Base-by-base conservation (phyloP, 2,888 invertebrate genomes). In the Coelogynopora nodosa region DNA sequence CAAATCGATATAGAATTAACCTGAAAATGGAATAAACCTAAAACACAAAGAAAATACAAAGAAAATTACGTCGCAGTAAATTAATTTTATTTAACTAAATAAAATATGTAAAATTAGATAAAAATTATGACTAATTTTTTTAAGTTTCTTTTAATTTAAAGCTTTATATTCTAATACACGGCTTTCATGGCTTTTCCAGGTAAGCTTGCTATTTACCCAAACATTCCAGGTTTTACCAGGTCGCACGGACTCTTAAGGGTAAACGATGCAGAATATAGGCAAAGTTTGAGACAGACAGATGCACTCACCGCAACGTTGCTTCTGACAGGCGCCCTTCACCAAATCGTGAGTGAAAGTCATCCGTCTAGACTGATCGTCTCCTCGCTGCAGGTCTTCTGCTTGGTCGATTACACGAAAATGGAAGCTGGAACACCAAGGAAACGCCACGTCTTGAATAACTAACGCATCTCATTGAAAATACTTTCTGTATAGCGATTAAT, bases 261-360 rank as follows among this genome's bases (percentile, higher is more conserved):
- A 18, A 49, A 18, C 18, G 49, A 49, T 13, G 49, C 5, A 49
- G 49, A 49, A 5, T 49, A 49, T 49, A 13, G 5, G 5, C 5
- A 49, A 49, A 49, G 49, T 49, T 49, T 49, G n/a, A n/a, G n/a
- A n/a, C n/a, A n/a, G n/a, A n/a, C n/a, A n/a, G n/a, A n/a, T n/a
- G n/a, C n/a, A n/a, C 49, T 18, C 49, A 74, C 74, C 74, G 23
- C 23, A 74, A n/a, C 74, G 74, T 26, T 74, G 18, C 74, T 23
- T 74, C 74, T 74, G 74, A 74, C 74, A 74, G 74, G 27, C 18
- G 2, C 74, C 74, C 74, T 74, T 74, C 5, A 74, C 27, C 74
- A 74, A 26, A 2, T 74, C 23, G 27, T 74, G 74, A 23, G 74
- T 74, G 27, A 74, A 74, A 26, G 2, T 74, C 10, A 26, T 74